These are phyloP conservation scores for Drosophila varians DNA, from an alignment of 1,140 invertebrate species.

Conservation along the genomic window DNA sequence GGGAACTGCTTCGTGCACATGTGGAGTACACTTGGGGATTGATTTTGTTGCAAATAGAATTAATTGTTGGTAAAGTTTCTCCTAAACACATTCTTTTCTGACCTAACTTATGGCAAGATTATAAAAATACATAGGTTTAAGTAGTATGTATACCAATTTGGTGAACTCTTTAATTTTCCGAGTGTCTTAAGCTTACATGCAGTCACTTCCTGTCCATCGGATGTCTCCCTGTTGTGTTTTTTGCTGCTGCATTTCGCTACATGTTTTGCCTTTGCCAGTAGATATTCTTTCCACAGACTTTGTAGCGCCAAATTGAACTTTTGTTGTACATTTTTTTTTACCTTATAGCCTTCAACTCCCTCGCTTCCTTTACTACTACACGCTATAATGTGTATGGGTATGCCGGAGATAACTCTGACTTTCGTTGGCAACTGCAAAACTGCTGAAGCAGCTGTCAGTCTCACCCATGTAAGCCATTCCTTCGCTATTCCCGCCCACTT, in stretches of 20 bases:
- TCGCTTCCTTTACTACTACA: not conserved
- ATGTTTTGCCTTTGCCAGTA: constrained; percentile 69
- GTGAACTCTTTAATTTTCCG: not conserved
- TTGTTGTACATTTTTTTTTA: constrained; percentile 52
- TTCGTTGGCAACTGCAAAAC: constrained; percentile 37
- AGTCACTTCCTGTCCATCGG: constrained; percentile 66
- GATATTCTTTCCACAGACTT: constrained; percentile 73
- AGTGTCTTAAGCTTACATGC: constrained; percentile 47
- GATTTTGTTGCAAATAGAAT: not conserved
- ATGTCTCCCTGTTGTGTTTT: constrained; percentile 38
- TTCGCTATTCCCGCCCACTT: constrained; percentile 13
- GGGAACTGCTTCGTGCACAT: constrained; percentile 26
- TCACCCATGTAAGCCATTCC: constrained; percentile 25
- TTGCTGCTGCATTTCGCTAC: constrained; percentile 52
- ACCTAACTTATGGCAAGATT: not conserved
- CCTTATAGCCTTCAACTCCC: constrained; percentile 16
- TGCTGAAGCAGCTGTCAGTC: constrained; percentile 53
- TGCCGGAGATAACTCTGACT: constrained; percentile 43
- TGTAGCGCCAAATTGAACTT: constrained; percentile 79
- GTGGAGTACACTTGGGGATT: not conserved
- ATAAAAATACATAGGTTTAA: too few species aligned
- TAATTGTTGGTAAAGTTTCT: not conserved
- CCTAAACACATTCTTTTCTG: not conserved
- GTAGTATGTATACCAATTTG: not conserved
- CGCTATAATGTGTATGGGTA: constrained; percentile 9